A percentile compares a stretch with the other conserved stretches of the same genome.
Conservation (phyloP, 2,888 invertebrate species). For the Leptinotarsa juncta region DNA sequence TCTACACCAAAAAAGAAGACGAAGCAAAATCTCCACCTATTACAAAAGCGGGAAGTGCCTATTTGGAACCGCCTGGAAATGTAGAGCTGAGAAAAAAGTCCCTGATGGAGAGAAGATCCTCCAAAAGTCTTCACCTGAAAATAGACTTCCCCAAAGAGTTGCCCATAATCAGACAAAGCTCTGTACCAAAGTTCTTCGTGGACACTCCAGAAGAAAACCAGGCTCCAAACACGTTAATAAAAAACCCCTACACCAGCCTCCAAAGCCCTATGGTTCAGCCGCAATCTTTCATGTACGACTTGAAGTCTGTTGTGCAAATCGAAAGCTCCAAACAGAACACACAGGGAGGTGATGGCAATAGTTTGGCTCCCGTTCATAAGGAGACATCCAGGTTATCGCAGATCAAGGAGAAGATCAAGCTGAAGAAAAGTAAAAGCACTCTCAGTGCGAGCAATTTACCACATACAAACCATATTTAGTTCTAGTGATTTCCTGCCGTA, state of each 20-base stretch:
- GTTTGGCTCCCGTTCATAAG: slow-evolving; percentile 41
- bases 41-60: slow-evolving; percentile 31
- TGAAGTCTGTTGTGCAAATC: slow-evolving; percentile 64
- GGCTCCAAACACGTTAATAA: slow-evolving; percentile 54
- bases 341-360: slow-evolving; percentile 34
- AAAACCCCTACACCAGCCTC: slow-evolving; percentile 55
- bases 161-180: slow-evolving; percentile 63
- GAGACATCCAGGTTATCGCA: slow-evolving; percentile 49
- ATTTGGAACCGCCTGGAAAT: slow-evolving; percentile 37
- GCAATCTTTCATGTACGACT: slow-evolving; percentile 57
- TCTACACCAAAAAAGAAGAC: slow-evolving; percentile 34
- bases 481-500: neutral
- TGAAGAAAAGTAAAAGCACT: slow-evolving; percentile 54
- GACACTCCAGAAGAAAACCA: slow-evolving; percentile 63
- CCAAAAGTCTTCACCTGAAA: slow-evolving; percentile 60
- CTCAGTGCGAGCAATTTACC: slow-evolving; percentile 51
- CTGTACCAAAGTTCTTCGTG: slow-evolving; percentile 64
- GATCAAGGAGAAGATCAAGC: slow-evolving; percentile 56
- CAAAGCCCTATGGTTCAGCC: slow-evolving; percentile 59
- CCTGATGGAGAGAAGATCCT: slow-evolving; percentile 61
- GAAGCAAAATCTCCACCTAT: neutral
- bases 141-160: slow-evolving; percentile 59
- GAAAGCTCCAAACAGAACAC: slow-evolving; percentile 56
- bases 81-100: slow-evolving; percentile 59
- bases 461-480: slow-evolving; percentile 51